A percentile compares a stretch with the other conserved stretches of the same genome.
Evolutionary conservation across 37 sponge, comb jelly and placozoan genomes (phyloP).

Genomic region (Halichondria panicea): DNA sequence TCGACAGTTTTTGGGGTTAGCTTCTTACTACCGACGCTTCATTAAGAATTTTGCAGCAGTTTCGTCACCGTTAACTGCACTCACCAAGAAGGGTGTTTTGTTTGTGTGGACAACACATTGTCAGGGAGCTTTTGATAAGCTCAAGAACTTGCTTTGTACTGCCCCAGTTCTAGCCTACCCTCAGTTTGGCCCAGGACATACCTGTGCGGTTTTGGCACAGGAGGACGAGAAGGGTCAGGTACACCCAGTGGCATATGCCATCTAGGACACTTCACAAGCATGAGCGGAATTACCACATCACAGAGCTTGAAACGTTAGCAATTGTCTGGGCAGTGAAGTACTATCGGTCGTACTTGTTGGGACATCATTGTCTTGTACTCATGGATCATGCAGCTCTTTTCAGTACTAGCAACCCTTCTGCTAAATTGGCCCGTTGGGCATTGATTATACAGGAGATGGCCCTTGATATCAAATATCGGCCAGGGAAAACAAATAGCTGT

Average conservation of each 20-base stretch:
- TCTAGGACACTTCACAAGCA: not conserved
- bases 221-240: constrained; percentile 7
- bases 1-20: constrained; percentile 21
- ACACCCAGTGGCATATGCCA: constrained; percentile 31
- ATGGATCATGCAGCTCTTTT: constrained; percentile 51
- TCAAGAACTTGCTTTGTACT: constrained; percentile 14
- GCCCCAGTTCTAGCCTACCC: constrained; percentile 42
- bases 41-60: constrained; percentile 16
- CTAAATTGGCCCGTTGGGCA: constrained; percentile 50
- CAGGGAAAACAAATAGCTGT: constrained; percentile 20
- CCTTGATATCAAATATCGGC: constrained; percentile 15
- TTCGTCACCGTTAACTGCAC: constrained; percentile 19
- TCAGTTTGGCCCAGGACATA: constrained; percentile 1
- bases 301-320: constrained; percentile 45
- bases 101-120: constrained; percentile 33
- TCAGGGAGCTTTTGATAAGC: constrained; percentile 31
- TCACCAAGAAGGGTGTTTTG: constrained; percentile 8
- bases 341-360: constrained; percentile 34
- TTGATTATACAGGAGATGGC: constrained; percentile 43
- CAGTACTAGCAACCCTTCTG: constrained; percentile 18
- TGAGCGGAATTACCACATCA: constrained; percentile 31
- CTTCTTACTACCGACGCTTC: constrained; percentile 36
- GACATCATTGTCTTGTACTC: constrained; percentile 26
- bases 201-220: constrained; percentile 51
- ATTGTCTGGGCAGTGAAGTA: constrained; percentile 24